phyloP scores from a whole-genome alignment of 2,113 vertebrate species.

The Nothoprocta pentlandii region DNA sequence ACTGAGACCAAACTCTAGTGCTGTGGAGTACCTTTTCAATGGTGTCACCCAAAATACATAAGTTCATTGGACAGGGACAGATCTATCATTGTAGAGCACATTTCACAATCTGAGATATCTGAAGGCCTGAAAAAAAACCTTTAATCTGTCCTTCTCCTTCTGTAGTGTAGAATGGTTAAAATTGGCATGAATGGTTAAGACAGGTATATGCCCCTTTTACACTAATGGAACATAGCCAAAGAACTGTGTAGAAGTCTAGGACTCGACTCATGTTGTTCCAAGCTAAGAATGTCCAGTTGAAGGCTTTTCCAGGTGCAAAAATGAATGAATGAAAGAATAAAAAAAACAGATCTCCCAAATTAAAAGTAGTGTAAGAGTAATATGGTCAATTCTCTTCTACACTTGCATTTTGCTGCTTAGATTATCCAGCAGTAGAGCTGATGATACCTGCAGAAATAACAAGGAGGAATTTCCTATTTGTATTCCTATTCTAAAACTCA shows the following conservation, averaged over 20 bases:
- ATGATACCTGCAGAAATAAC: background rate
- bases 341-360: background rate
- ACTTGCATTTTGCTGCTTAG: background rate
- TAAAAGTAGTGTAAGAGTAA: background rate
- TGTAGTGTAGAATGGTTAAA: background rate
- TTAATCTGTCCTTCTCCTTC: background rate
- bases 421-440: background rate
- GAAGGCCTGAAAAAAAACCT: background rate
- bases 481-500: background rate
- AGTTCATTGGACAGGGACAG: background rate
- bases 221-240: background rate
- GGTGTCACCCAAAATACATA: background rate
- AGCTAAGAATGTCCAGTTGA: background rate
- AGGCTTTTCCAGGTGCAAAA: background rate
- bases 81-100: background rate
- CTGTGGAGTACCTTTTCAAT: rapidly evolving
- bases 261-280: background rate
- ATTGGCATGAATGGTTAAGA: background rate
- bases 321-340: background rate
- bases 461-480: background rate
- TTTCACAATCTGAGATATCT: background rate
- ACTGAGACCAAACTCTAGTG: background rate
- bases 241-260: background rate
- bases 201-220: background rate
- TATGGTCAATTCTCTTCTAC: background rate